Conservation (phyloP, 1,140 invertebrate species). For the Cotesia typhae region DNA sequence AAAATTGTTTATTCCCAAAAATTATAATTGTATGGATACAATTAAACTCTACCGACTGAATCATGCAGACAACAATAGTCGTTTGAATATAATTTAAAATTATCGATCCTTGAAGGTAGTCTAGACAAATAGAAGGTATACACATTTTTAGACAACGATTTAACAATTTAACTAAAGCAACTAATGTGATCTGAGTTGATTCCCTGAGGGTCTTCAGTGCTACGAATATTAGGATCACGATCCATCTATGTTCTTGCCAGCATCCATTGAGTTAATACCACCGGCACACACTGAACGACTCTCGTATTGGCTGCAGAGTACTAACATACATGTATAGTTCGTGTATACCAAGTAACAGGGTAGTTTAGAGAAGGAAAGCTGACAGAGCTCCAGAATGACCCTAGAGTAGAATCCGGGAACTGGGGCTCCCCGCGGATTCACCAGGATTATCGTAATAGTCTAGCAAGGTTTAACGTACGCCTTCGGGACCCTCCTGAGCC, state of each 20-base stretch:
- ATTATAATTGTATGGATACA: too few species aligned
- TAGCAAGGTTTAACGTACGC: slow-evolving; percentile 46
- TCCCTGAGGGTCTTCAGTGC: slow-evolving; percentile 4
- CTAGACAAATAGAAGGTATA: too few species aligned
- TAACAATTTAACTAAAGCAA: slow-evolving; percentile 9
- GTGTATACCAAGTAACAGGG: background rate
- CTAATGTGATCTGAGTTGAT: slow-evolving; percentile 2
- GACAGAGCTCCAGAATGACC: slow-evolving; percentile 34
- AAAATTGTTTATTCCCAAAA: too few species aligned
- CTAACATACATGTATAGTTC: background rate
- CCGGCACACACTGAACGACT: background rate
- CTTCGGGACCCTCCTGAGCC: slow-evolving; percentile 36
- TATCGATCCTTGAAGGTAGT: too few species aligned
- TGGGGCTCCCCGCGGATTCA: slow-evolving; percentile 43
- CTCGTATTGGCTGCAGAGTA: background rate
- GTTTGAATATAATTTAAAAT: too few species aligned
- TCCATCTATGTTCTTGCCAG: slow-evolving; percentile 19
- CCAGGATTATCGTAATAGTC: slow-evolving; percentile 56
- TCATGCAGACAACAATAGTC: too few species aligned
- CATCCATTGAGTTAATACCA: slow-evolving; percentile 9
- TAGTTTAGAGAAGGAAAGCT: background rate
- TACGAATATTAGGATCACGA: slow-evolving; percentile 36
- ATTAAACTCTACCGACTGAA: too few species aligned
- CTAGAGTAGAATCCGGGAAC: slow-evolving; percentile 27
- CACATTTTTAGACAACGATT: background rate